phyloP scores from a whole-genome alignment of 2,113 vertebrate species.

The Glaucomys volans region DNA sequence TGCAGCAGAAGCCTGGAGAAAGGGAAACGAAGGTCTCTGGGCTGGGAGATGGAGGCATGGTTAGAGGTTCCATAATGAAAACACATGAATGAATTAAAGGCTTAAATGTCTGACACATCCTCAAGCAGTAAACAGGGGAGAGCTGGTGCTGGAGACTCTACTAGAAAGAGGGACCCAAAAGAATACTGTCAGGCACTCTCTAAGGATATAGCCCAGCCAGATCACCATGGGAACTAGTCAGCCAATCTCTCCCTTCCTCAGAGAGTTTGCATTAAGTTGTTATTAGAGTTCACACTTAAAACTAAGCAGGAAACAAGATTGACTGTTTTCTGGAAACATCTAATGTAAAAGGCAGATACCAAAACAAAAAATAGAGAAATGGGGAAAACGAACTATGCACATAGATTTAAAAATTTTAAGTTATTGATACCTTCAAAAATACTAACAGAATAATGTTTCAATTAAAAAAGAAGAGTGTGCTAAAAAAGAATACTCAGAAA shows the following conservation, averaged over 20 bases:
- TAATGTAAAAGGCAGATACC: slow-evolving; percentile 21
- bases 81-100: slow-evolving; percentile 22
- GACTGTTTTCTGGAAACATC: slow-evolving; percentile 42
- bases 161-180: neutral
- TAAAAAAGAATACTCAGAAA: slow-evolving; percentile 21
- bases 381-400: neutral
- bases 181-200: neutral
- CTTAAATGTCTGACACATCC: neutral
- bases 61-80: neutral
- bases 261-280: slow-evolving; percentile 32
- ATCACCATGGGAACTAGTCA: neutral
- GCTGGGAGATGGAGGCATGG: neutral
- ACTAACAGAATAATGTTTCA: neutral
- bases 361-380: neutral
- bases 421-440: slow-evolving; percentile 7
- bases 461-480: slow-evolving; percentile 15
- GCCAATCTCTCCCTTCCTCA: neutral
- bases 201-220: neutral
- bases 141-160: neutral
- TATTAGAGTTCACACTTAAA: neutral
- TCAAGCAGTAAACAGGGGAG: slow-evolving; percentile 4
- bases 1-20: neutral
- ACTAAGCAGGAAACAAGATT: slow-evolving; percentile 35
- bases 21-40: slow-evolving; percentile 26
- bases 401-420: slow-evolving; percentile 21